Percentiles rank a stretch among this genome's conserved stretches.
Evolutionary conservation across 2,797 vertebrate species (phyloP).

Genomic region (Alouatta caraya): DNA sequence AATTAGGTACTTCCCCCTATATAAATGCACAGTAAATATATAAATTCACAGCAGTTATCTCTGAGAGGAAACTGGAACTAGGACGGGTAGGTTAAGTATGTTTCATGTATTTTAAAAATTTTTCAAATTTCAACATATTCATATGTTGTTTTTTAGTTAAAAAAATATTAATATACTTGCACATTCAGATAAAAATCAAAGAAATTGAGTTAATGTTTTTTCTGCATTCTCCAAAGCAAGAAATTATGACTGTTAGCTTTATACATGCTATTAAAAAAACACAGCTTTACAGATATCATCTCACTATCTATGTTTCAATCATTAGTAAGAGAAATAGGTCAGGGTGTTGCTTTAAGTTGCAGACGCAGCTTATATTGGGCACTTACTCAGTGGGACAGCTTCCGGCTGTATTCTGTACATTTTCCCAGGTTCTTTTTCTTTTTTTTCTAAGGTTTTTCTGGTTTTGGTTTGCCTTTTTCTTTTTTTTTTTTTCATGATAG

Average conservation of each 20-base stretch:
- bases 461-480: too few relatives aligned
- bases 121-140: background rate
- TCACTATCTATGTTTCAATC: background rate
- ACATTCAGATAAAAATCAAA: conserved; percentile 6
- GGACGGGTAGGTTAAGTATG: background rate
- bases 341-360: background rate
- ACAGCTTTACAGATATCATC: background rate
- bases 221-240: conserved; percentile 7
- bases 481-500: background rate
- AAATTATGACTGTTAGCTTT: background rate
- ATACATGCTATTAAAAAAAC: background rate
- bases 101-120: background rate
- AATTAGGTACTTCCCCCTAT: background rate
- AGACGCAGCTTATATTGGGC: background rate
- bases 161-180: background rate
- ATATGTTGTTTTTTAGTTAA: background rate
- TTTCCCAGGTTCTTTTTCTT: background rate
- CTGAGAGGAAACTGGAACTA: background rate
- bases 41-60: background rate
- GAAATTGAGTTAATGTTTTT: background rate
- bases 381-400: background rate
- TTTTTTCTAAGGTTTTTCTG: too few relatives aligned
- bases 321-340: background rate
- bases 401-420: background rate
- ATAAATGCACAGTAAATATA: background rate